Evolutionary conservation across 2,888 invertebrate species (phyloP), one percentile per base, ranked within the genome.

Genomic region (Drosophila hawaiiensis): DNA sequence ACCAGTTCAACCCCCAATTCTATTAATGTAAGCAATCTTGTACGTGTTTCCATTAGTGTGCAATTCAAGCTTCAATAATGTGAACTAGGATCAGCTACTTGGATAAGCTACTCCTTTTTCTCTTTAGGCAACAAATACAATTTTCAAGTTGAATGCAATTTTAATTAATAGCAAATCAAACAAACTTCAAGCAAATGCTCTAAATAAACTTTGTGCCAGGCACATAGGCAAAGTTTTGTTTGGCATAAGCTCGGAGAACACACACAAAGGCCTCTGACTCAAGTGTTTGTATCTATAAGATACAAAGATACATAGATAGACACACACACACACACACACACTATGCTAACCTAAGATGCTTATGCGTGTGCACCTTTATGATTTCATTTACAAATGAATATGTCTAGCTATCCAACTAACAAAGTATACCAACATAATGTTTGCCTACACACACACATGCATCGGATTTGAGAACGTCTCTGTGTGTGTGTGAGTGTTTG

Each of bases 91-190:
- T 31, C 55, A 39, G 10, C 25, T 35, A 14, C 53, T 25, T 25
- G 33, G 37, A 56, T 50, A 54, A 62, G 47, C 39, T 9, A 68
- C 41, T 28, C 56, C 41, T 31, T 9, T 31, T 16, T 29, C 39
- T 22, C n/a, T 5, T 54, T 37, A 53, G 67, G 65, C 87, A 82
- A 82, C 89, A 82, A 87, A 90, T 80, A 87, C 80, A 68, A 83
- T 88, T 90, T 91, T 88, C 88, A 91, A 90, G 72, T 71, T 88
- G 91, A 90, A 88, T 88, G 88, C 88, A 91, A 88, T 88, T 88
- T 88, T 88, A 88, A 88, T 88, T 88, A 88, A 91, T 91, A 85
- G 88, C 83, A 91, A 90, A 88, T 89, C 88, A 88, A 88, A 88
- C 91, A 88, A 87, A 89, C 73, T 90, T 89, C 55, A 67, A 56